Base-by-base conservation (phyloP, 1,140 invertebrate genomes). In the Brachionus manjavacas region DNA sequence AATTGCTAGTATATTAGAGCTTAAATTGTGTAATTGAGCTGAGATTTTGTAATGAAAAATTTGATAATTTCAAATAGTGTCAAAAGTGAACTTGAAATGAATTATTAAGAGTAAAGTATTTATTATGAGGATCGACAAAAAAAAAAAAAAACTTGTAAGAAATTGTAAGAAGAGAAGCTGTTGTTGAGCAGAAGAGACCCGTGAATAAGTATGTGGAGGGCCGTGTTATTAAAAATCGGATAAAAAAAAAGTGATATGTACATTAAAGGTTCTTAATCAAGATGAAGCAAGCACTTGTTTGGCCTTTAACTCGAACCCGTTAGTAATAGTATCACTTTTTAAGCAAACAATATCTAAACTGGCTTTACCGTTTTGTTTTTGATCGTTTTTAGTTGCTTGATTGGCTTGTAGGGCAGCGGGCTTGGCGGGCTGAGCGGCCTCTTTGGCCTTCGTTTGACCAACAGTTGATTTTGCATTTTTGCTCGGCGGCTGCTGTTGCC, bases 151-250 rank as follows among this genome's bases (percentile, higher is more conserved):
- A 25, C 11, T 35, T 9, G 6, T n/a, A 64, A 68, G 20, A 31
- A 68, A 68, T 68, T 68, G 64, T 68, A 68, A 68, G 64, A 68
- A 68, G 64, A 68, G 64, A 68, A 68, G 64, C 64, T 68, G 64
- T 68, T 68, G n/a, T 28, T 31, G 64, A 68, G 64, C 64, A 31
- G 64, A 31, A 68, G 31, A 68, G 64, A 68, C 64, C 31, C 31
- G 31, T 31, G 35, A 2, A 28, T 4, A 55, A 55, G 52, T 8
- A n/a, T 23, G 16, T 55, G 16, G 43, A 6, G 31, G 52, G 52
- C 12, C 14, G 16, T 8, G 16, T n/a, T 6, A 16, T 55, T 55
- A 55, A 55, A 55, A 55, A 55, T 55, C 52, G 52, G 52, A 55
- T 55, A 55, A 55, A 72, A 72, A 72, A 72, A 72, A 72, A 72